Evolutionary conservation across 2,113 vertebrate genomes (phyloP), one percentile per base, ranked within the genome.

Genomic region (Perognathus longimembris): DNA sequence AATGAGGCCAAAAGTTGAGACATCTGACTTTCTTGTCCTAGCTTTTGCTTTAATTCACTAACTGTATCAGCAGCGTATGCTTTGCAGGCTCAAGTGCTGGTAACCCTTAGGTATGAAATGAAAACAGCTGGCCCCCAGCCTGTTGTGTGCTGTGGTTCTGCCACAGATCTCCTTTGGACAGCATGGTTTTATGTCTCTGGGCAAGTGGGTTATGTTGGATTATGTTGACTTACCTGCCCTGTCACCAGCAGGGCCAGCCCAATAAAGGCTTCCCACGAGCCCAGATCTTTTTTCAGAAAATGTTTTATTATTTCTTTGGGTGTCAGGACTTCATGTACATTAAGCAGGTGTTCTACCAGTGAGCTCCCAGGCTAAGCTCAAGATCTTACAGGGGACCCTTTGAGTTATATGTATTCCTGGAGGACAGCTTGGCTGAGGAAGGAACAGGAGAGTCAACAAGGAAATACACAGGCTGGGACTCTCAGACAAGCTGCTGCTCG

Each of bases 371-470:
- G 30, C 30, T 66, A 7, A 32, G 21, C 20, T 63, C 32, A 24
- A 15, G 63, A 38, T 32, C 20, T 45, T 12, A 36, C 22, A 14
- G 4, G 5, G 2, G 6, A 28, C 9, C 28, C 67, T 12, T 4
- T 0, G 5, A 69, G 91, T 89, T 54, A n/a, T 40, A 11, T 7
- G 1, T 30, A 6, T 24, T 87, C 12, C 75, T 18, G 28, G 73
- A 71, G 67, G 21, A 32, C 5, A 91, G 30, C 21, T 34, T 75
- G 26, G 26, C 50, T 40, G 28, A 64, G 93, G 96, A 94, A 79
- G 86, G 81, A 45, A 92, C 89, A 95, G 89, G 85, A 91, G 90
- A 95, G 92, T 75, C 95, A 82, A 76, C 91, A 93, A 85, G 96
- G 93, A 93, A 69, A 91, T 75, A 75, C 95, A 84, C 57, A 71